Conservation (phyloP, 2,113 vertebrate genomes). For the Sprattus sprattus region DNA sequence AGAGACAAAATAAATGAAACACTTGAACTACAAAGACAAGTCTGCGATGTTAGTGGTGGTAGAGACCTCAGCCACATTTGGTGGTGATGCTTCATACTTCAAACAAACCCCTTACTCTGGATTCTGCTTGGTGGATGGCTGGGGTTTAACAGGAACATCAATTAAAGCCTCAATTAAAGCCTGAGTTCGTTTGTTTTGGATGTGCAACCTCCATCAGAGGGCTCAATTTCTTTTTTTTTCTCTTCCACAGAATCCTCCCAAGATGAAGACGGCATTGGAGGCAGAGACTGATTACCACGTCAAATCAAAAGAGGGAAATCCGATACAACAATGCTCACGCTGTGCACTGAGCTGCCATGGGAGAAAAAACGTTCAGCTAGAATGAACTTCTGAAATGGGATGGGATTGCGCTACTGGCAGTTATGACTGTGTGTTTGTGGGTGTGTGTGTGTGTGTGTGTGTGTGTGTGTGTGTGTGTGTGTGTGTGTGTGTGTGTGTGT, state of each 20-base stretch:
- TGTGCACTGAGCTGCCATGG: background rate
- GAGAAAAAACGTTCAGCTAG: background rate
- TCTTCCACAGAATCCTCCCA: background rate
- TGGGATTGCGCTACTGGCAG: background rate
- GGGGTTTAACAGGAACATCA: background rate
- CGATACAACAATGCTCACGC: background rate
- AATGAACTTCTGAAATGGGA: background rate
- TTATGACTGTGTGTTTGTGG: background rate
- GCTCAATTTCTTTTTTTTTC: background rate
- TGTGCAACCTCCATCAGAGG: background rate
- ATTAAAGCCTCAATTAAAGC: background rate
- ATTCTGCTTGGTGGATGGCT: background rate
- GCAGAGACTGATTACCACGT: background rate
- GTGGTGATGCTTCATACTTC: background rate
- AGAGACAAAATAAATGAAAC: background rate
- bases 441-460: too few relatives aligned
- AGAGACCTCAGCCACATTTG: background rate
- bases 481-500: too few relatives aligned
- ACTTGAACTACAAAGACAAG: background rate
- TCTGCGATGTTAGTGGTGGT: background rate
- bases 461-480: too few relatives aligned
- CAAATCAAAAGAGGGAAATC: background rate
- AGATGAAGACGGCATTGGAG: background rate
- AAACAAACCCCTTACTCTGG: background rate
- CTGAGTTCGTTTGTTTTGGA: background rate